These are phyloP conservation scores for Lanius collurio DNA, from an alignment of 2,113 vertebrate genomes.

Conservation along the genomic window DNA sequence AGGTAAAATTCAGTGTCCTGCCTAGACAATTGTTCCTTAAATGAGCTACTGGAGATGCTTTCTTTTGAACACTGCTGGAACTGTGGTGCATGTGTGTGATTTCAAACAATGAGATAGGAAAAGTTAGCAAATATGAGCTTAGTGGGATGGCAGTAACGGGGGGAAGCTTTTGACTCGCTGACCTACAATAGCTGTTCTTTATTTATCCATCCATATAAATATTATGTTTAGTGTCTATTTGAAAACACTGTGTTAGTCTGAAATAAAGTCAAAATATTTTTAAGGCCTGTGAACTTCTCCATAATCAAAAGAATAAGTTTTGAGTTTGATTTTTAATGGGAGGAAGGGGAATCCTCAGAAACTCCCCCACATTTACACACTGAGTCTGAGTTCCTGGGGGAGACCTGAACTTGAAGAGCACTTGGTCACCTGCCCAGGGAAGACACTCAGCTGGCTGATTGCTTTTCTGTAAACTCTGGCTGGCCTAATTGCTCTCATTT, in stretches of 20 bases:
- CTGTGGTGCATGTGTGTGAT: not conserved
- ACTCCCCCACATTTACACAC: rapidly evolving
- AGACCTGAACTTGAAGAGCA: not conserved
- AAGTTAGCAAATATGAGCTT: not conserved
- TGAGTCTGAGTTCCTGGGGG: not conserved
- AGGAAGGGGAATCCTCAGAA: not conserved
- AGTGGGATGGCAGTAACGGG: not conserved
- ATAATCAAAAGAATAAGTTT: not conserved
- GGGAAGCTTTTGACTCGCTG: not conserved
- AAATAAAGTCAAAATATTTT: not conserved
- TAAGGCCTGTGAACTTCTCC: not conserved
- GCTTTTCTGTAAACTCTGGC: not conserved
- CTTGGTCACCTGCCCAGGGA: not conserved
- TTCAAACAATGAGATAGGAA: not conserved
- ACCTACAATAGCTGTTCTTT: not conserved
- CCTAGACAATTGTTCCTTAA: not conserved
- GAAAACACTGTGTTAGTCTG: not conserved
- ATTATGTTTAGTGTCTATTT: not conserved
- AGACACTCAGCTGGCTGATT: not conserved
- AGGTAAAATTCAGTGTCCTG: not conserved
- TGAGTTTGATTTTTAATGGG: not conserved
- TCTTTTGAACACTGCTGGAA: not conserved
- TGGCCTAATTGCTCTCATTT: not conserved
- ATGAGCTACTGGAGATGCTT: not conserved
- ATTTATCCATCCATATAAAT: not conserved